Evolutionary conservation across 2,797 vertebrate genomes (phyloP).

Genomic region (Melanotaenia pygmaea): DNA sequence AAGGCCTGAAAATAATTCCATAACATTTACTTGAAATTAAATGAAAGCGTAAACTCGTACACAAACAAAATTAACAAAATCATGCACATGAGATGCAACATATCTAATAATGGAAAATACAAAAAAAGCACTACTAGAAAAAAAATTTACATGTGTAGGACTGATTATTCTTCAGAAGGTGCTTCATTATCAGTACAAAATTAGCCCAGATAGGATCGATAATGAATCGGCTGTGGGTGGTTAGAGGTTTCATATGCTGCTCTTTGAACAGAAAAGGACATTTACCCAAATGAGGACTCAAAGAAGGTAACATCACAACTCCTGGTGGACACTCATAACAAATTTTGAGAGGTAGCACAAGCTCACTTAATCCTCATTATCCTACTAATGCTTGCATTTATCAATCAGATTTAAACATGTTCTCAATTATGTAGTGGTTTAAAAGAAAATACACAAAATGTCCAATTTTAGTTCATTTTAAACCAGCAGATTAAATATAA

Average conservation of each 20-base stretch:
- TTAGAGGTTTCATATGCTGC: neutral
- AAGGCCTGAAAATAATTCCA: neutral
- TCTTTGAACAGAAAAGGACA: neutral
- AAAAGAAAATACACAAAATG: too few species aligned
- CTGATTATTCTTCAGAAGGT: neutral
- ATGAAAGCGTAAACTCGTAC: neutral
- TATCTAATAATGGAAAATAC: neutral
- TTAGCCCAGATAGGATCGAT: neutral
- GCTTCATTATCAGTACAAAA: neutral
- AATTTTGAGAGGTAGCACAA: neutral
- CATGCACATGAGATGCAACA: neutral
- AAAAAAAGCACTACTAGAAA: neutral
- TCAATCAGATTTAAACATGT: neutral
- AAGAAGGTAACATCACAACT: constrained; percentile 2
- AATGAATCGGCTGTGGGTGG: neutral
- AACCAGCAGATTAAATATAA: too few species aligned
- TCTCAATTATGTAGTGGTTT: too few species aligned
- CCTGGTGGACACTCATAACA: neutral
- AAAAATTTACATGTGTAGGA: neutral
- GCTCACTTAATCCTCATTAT: neutral
- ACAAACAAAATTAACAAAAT: too few species aligned
- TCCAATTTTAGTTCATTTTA: too few species aligned
- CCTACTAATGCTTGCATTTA: neutral
- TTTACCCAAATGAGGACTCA: constrained; percentile 5
- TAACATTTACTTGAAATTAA: neutral